Evolutionary conservation across 2,797 vertebrate species (phyloP).

Genomic region (Sebastes nivosus): DNA sequence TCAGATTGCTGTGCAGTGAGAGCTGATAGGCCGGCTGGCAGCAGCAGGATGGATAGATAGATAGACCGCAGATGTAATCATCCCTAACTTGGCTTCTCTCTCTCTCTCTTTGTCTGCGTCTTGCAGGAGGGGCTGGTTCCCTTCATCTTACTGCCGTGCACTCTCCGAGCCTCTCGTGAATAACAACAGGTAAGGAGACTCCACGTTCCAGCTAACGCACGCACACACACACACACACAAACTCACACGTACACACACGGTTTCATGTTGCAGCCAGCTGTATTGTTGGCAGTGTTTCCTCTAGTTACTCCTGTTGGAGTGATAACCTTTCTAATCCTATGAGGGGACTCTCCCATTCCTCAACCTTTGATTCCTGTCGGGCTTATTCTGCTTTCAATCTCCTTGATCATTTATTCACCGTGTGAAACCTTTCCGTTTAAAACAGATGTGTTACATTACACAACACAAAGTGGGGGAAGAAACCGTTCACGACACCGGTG

Average conservation of each 20-base stretch:
- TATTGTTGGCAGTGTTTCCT: slow-evolving; percentile 72
- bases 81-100: slow-evolving; percentile 12
- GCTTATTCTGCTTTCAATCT: background rate
- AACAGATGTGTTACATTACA: background rate
- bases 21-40: background rate
- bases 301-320: slow-evolving; percentile 56
- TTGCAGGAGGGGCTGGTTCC: slow-evolving; percentile 96
- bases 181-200: slow-evolving; percentile 86
- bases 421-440: background rate
- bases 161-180: slow-evolving; percentile 86
- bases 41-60: background rate
- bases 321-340: slow-evolving; percentile 60
- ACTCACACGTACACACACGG: slow-evolving; percentile 48
- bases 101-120: slow-evolving; percentile 37
- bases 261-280: slow-evolving; percentile 67
- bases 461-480: background rate
- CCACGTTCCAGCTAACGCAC: slow-evolving; percentile 33
- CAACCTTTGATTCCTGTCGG: slow-evolving; percentile 61
- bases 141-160: slow-evolving; percentile 89
- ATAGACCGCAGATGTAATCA: slow-evolving; percentile 13
- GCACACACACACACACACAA: slow-evolving; percentile 18
- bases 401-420: background rate
- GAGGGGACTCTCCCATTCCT: slow-evolving; percentile 42
- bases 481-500: background rate
- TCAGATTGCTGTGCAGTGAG: background rate